These are phyloP conservation scores for Oscheius myriophilus DNA, from an alignment of 2,888 invertebrate genomes.

Conservation along the genomic window DNA sequence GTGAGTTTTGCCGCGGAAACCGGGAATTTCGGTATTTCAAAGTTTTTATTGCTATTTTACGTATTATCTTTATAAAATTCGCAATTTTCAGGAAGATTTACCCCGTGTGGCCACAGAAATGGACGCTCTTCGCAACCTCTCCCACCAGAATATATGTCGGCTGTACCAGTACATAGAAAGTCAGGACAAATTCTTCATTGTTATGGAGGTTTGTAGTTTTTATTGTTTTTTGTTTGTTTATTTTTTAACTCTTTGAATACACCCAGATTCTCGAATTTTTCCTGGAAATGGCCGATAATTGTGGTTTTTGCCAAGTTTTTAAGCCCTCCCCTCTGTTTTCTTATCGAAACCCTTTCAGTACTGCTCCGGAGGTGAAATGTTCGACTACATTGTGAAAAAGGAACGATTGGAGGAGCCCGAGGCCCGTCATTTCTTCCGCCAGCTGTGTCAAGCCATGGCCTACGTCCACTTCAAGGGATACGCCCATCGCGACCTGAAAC, in stretches of 20 bases:
- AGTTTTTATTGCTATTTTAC: neutral
- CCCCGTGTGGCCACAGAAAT: conserved; percentile 81
- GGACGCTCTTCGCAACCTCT: conserved; percentile 75
- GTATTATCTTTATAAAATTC: neutral
- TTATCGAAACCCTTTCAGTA: conserved; percentile 77
- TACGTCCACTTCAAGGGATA: conserved; percentile 82
- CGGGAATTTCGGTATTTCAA: neutral
- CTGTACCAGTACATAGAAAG: conserved; percentile 84
- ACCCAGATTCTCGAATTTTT: too few species aligned
- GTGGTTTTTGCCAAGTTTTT: too few species aligned
- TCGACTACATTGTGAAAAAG: conserved; percentile 85
- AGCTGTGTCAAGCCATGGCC: conserved; percentile 82
- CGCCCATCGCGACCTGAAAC: conserved; percentile 84
- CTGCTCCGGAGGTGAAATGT: conserved; percentile 84
- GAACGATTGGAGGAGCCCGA: conserved; percentile 78
- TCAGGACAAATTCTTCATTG: conserved; percentile 80
- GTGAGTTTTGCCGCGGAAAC: conserved; percentile 75
- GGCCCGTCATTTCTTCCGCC: conserved; percentile 82
- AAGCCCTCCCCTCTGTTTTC: conserved; percentile 4
- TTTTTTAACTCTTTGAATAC: too few species aligned
- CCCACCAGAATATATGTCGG: conserved; percentile 79
- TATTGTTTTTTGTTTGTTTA: neutral
- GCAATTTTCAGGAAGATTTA: conserved; percentile 78
- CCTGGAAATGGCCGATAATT: too few species aligned
- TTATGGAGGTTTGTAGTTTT: conserved; percentile 77